Evolutionary conservation across 1,140 invertebrate genomes (phyloP), one percentile per base, ranked within the genome.

Genomic region (Mycetomoellerius zeteki): DNA sequence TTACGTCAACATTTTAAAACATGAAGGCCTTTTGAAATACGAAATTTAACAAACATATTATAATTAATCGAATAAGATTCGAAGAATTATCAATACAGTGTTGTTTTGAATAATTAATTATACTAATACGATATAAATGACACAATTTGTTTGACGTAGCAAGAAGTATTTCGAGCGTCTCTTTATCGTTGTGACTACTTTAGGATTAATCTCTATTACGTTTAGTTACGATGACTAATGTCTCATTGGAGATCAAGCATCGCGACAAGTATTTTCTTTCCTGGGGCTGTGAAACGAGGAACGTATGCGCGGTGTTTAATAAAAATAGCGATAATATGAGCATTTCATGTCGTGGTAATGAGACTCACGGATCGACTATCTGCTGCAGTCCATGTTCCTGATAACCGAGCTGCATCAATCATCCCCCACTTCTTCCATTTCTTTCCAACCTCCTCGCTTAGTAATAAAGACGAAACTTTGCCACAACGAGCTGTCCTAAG

Each of bases 271-370:
- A 80, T 86, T 86, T 87, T 65, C 54, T 72, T 43, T 54, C 12
- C 24, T 8, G n/a, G 2, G 19, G 67, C 16, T 50, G 27, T 30
- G 62, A 69, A 30, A 24, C n/a, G 58, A 78, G 85, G 52, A 54
- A 69, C 60, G 87, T 90, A 89, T 85, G 90, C 91, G 88, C 86
- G 91, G 92, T 94, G 92, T 93, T 93, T 94, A 94, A 95, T 94
- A 95, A 94, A 93, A 95, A 94, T 95, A 93, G 94, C 93, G 94
- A 94, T 95, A 94, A 95, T 95, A 94, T 94, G 94, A 95, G 94
- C 94, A 95, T 95, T 94, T 93, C 92, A 88, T 95, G 94, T 95
- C 91, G 88, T 88, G 91, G 93, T 95, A 95, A 95, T 95, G 93
- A 95, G 95, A 92, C 89, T 88, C 86, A 67, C 85, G 92, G 90